phyloP scores from a whole-genome alignment of 2,888 invertebrate species.

The Eupithecia inturbata region DNA sequence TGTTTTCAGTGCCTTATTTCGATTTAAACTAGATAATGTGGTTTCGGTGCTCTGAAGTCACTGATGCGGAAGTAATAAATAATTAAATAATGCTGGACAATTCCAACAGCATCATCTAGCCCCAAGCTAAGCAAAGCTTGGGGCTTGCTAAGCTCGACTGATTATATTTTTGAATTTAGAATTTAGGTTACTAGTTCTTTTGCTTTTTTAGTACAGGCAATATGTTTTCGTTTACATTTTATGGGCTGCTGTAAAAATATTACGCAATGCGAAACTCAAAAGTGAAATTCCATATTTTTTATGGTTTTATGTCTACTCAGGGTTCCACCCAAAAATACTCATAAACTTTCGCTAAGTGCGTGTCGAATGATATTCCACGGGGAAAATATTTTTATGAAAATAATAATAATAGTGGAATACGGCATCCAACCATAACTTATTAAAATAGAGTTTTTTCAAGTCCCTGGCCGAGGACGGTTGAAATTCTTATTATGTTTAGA shows the following conservation, averaged over 20 bases:
- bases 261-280: conserved; percentile 19
- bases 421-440: not conserved
- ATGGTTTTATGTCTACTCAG: conserved; percentile 15
- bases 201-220: not conserved
- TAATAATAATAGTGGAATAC: not conserved
- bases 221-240: conserved; percentile 6
- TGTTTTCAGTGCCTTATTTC: too few relatives aligned
- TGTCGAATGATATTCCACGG: conserved; percentile 14
- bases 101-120: too few relatives aligned
- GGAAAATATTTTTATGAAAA: not conserved
- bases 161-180: too few relatives aligned
- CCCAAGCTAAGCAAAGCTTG: too few relatives aligned
- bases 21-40: too few relatives aligned
- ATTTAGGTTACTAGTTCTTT: not conserved
- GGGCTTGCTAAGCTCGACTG: too few relatives aligned
- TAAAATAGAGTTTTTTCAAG: not conserved
- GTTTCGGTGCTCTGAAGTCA: too few relatives aligned
- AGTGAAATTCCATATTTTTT: conserved; percentile 15
- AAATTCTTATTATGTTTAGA: not conserved
- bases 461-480: not conserved
- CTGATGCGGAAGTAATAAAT: too few relatives aligned
- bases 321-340: conserved; percentile 11
- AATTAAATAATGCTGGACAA: too few relatives aligned
- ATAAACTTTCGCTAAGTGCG: conserved; percentile 12
- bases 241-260: not conserved